phyloP scores from a whole-genome alignment of 2,797 vertebrate species.

The Momotus momota region DNA sequence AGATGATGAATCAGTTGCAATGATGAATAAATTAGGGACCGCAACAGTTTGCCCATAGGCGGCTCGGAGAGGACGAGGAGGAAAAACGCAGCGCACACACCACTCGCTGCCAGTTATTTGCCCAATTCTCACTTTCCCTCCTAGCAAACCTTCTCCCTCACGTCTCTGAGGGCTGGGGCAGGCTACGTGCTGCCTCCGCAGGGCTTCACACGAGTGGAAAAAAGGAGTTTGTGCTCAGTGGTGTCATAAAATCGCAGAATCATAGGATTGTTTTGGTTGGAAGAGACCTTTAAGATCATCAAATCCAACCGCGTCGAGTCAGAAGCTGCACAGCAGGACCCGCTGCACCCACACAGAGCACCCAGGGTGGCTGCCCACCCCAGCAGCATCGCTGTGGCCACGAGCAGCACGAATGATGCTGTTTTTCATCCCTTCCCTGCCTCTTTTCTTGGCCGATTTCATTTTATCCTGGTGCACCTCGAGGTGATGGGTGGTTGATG shows the following conservation, averaged over 20 bases:
- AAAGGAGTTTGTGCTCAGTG: neutral
- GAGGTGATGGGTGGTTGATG: neutral
- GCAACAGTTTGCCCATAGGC: conserved; percentile 15
- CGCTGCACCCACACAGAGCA: accelerated
- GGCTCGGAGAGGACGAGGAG: neutral
- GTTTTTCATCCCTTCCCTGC: neutral
- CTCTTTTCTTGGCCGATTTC: neutral
- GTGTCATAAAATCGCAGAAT: neutral
- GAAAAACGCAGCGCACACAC: neutral
- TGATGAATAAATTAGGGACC: conserved; percentile 68
- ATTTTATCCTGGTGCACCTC: accelerated
- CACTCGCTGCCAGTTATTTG: neutral
- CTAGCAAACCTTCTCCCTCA: neutral
- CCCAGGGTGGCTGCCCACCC: neutral
- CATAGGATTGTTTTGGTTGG: neutral
- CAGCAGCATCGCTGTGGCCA: accelerated
- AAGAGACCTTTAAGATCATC: neutral
- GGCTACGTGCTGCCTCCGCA: neutral
- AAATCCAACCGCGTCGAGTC: neutral
- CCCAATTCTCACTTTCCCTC: neutral
- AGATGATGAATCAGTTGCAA: conserved; percentile 69
- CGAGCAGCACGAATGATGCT: accelerated
- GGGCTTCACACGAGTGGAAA: neutral
- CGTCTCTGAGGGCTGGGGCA: neutral
- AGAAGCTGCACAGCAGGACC: neutral